Conservation (phyloP, 1,140 invertebrate species). For the Bombus picipes region DNA sequence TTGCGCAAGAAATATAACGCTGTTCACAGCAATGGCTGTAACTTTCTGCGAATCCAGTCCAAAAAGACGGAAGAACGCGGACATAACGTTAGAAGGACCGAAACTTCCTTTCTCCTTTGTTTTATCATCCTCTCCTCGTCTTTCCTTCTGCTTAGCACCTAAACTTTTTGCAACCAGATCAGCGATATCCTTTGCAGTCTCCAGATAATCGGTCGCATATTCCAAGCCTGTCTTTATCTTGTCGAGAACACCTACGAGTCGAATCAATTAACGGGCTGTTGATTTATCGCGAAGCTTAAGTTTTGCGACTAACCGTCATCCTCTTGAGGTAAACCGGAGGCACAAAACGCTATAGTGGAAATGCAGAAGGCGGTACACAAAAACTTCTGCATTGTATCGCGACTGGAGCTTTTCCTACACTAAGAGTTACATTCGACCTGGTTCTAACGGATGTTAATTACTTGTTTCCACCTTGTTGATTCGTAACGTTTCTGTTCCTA, state of each 20-base stretch:
- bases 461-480: conserved; percentile 50
- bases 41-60: conserved; percentile 89
- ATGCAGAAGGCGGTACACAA: background rate
- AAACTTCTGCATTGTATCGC: conserved; percentile 61
- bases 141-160: conserved; percentile 45
- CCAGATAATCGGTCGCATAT: conserved; percentile 84
- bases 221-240: conserved; percentile 85
- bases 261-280: background rate
- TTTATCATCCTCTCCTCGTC: conserved; percentile 49
- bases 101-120: conserved; percentile 53
- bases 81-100: conserved; percentile 81
- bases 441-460: conserved; percentile 66
- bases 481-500: conserved; percentile 13
- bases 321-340: background rate
- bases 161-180: conserved; percentile 78
- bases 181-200: conserved; percentile 78
- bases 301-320: conserved; percentile 8
- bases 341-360: background rate
- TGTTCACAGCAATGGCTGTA: conserved; percentile 90
- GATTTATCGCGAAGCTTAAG: background rate
- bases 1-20: conserved; percentile 91
- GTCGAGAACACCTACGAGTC: conserved; percentile 82
- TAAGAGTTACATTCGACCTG: conserved; percentile 29
- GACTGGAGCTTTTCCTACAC: conserved; percentile 5
- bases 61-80: conserved; percentile 87